Evolutionary conservation across 2,797 vertebrate species (phyloP).

Genomic region (Oreochromis grahami): DNA sequence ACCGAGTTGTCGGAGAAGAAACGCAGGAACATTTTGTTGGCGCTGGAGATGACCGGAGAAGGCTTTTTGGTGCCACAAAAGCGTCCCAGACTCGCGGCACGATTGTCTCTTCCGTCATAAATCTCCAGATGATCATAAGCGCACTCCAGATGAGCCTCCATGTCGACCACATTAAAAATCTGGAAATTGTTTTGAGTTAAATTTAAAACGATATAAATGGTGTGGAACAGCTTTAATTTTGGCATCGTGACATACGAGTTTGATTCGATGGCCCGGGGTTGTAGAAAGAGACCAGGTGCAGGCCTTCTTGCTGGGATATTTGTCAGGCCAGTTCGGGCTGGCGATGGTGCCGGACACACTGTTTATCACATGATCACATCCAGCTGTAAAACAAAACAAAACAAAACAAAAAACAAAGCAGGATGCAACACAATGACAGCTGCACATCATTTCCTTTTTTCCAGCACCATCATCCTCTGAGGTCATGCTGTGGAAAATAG

Average conservation of each 20-base stretch:
- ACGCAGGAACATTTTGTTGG: slow-evolving; percentile 86
- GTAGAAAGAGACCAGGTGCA: slow-evolving; percentile 91
- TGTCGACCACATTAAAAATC: slow-evolving; percentile 90
- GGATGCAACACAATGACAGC: not conserved
- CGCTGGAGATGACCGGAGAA: slow-evolving; percentile 78
- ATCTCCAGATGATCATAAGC: slow-evolving; percentile 92
- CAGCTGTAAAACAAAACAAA: slow-evolving; percentile 72
- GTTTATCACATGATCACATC: slow-evolving; percentile 88
- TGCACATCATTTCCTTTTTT: not conserved
- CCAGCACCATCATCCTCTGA: not conserved
- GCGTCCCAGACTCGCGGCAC: slow-evolving; percentile 78
- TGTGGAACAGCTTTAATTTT: not conserved
- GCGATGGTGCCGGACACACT: slow-evolving; percentile 85
- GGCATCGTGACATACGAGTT: slow-evolving; percentile 78
- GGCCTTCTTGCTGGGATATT: slow-evolving; percentile 94
- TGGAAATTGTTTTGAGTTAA: slow-evolving; percentile 38
- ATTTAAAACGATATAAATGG: not conserved
- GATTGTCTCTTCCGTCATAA: slow-evolving; percentile 82
- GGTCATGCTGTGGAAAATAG: not conserved
- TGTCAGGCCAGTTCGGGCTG: slow-evolving; percentile 96
- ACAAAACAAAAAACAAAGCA: not conserved
- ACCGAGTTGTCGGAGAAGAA: slow-evolving; percentile 95
- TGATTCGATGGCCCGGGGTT: slow-evolving; percentile 89
- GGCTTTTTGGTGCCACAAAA: slow-evolving; percentile 92
- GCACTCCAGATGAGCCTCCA: slow-evolving; percentile 93